Conservation (phyloP, 1,140 invertebrate genomes). For the Leptopilina clavipes region DNA sequence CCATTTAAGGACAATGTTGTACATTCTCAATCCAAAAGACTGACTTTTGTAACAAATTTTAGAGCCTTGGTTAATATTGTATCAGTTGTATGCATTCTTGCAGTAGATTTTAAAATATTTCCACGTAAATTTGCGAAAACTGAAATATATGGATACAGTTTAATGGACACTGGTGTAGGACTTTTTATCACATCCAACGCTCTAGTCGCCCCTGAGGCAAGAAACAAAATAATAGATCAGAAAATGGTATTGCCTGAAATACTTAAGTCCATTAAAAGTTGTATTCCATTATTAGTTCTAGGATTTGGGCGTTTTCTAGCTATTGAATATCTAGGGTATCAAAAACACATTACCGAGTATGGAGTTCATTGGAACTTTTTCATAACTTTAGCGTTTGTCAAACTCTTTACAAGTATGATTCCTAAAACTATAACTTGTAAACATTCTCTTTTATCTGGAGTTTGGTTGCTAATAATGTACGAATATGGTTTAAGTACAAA, state of each 20-base stretch:
- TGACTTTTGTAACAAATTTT: slow-evolving; percentile 80
- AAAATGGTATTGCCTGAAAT: slow-evolving; percentile 58
- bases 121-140: slow-evolving; percentile 91
- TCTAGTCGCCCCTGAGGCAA: slow-evolving; percentile 80
- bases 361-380: slow-evolving; percentile 99
- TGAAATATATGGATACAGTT: slow-evolving; percentile 87
- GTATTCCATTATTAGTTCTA: slow-evolving; percentile 79
- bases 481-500: slow-evolving; percentile 79
- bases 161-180: slow-evolving; percentile 97
- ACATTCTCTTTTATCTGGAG: slow-evolving; percentile 73
- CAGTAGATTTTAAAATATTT: slow-evolving; percentile 93
- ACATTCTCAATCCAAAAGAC: slow-evolving; percentile 41
- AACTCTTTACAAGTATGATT: slow-evolving; percentile 81
- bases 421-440: slow-evolving; percentile 73
- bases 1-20: neutral
- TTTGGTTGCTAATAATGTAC: slow-evolving; percentile 79
- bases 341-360: slow-evolving; percentile 92
- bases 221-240: slow-evolving; percentile 59
- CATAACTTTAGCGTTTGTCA: slow-evolving; percentile 90
- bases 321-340: slow-evolving; percentile 84
- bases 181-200: slow-evolving; percentile 92
- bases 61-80: slow-evolving; percentile 83
- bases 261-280: slow-evolving; percentile 63
- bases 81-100: slow-evolving; percentile 90
- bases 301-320: slow-evolving; percentile 82